Conservation (phyloP, 1,140 invertebrate genomes). For the Lerema accius region DNA sequence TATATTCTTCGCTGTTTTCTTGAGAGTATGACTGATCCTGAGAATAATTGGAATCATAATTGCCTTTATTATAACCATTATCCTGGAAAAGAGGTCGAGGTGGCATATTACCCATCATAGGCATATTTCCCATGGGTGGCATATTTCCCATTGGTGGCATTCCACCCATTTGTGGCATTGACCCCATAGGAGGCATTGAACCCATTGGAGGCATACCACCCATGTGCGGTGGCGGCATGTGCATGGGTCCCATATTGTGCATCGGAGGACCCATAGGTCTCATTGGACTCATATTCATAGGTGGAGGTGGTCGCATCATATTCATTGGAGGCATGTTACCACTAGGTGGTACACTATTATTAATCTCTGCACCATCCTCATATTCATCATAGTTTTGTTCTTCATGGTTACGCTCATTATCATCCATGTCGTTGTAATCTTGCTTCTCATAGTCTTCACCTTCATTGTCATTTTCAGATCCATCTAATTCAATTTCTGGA, state of each 20-base stretch:
- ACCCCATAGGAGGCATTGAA: conserved; percentile 42
- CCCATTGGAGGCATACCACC: conserved; percentile 48
- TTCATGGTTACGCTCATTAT: conserved; percentile 60
- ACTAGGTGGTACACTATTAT: conserved; percentile 49
- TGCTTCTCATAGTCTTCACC: conserved; percentile 54
- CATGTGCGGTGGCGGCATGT: conserved; percentile 56
- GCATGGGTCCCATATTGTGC: conserved; percentile 54
- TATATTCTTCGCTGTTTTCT: conserved; percentile 63
- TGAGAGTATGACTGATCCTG: conserved; percentile 63
- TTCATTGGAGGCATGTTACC: conserved; percentile 62
- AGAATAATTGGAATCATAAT: conserved; percentile 59
- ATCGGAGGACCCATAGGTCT: conserved; percentile 60
- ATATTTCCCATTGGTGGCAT: conserved; percentile 53
- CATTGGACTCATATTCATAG: conserved; percentile 59
- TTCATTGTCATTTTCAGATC: conserved; percentile 49
- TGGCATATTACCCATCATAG: conserved; percentile 51
- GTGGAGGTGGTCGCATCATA: conserved; percentile 57
- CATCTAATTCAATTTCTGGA: conserved; percentile 52
- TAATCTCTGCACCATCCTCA: conserved; percentile 60
- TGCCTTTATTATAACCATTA: conserved; percentile 69
- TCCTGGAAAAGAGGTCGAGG: conserved; percentile 56
- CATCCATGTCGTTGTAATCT: conserved; percentile 42
- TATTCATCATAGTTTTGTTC: conserved; percentile 61
- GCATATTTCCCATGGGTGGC: conserved; percentile 56
- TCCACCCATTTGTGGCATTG: conserved; percentile 46